Base-by-base conservation (phyloP, 2,797 vertebrate genomes). In the Euphonia xanthogaster region DNA sequence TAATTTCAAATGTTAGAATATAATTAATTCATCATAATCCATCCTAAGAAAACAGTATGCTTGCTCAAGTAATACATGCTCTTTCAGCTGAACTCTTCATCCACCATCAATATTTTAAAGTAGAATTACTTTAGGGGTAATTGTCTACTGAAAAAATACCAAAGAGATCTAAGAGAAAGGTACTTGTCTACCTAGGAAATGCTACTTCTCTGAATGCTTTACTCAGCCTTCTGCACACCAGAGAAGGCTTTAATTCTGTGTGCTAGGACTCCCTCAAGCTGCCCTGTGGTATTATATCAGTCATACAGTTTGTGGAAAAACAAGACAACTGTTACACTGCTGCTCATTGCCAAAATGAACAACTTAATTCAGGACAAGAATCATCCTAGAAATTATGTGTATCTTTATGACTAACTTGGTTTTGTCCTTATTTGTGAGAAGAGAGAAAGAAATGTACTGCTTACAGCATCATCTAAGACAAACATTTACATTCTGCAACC, bases 401-500 rank as follows among this genome's bases (percentile, higher is more conserved):
- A 62, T 73, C 53, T 51, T 68, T 48, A 82, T 66, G 39, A 93
- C 66, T 90, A 90, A 85, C 30, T 85, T 91, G 45, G 12, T 63
- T 87, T 87, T 61, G 48, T 65, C 57, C 74, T 92, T 78, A 76
- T 63, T 83, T 92, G 50, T 61, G 67, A 60, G 1, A 24, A 61
- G 44, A 63, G 19, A 88, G 9, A 84, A 77, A 85, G 60, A 88
- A 77, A 76, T 27, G 48, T 65, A 76, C 71, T 85, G 45, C 67
- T 85, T 81, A 79, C 18, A 94, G 65, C 63, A 85, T 77, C 80
- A 76, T 48, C 86, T 54, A 77, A 77, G 78, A 85, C 44, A 91
- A 94, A 94, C 54, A 93, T 74, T 77, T 89, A 92, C 61, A 71
- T 85, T 92, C 75, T 80, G 53, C 48, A 94, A 91, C 71, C 80